Base-by-base conservation (phyloP, 2,888 invertebrate species). In the Lypha dubia region DNA sequence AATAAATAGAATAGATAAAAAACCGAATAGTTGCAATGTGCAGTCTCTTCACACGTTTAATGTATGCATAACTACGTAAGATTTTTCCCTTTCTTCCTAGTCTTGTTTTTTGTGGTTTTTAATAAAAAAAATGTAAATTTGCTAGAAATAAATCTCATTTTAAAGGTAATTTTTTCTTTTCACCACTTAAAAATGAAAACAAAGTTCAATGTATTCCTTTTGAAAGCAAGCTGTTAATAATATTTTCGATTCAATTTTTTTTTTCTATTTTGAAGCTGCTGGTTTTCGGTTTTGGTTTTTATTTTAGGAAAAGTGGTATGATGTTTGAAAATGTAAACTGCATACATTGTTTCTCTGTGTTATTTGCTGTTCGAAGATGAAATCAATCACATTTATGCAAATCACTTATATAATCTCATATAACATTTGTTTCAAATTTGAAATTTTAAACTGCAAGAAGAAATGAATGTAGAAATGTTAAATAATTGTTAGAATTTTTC, bases 371-470 rank as follows among this genome's bases (percentile, higher is more conserved):
- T 46, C 46, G 65, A 71, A 63, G 51, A 24, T 73, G 65, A 85
- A 83, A 85, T 86, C 85, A 83, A 62, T 85, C 85, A 86, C 85
- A 85, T 85, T 81, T 83, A 86, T 86, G 86, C 79, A 79, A 86
- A 86, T 51, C 28, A 73, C 75, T 86, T 86, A 81, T 79, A 83
- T 85, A 86, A 85, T 73, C 44, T 76, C 22, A 60, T 22, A 83
- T 60, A 71, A 44, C 17, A 46, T 60, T 56, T 56, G 24, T 1
- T 77, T 67, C 32, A 53, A 22, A 60, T 83, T 74, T 62, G 22
- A 38, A 65, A 75, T 75, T 79, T 20, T 70, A 75, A 83, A 51
- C 44, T 22, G n/a, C 22, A 13, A 56, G 44, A 51, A 20, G 35
- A 51, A 73, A 71, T 44, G 17, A 63, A 68, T 32, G 32, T 11